phyloP scores from a whole-genome alignment of 2,888 invertebrate genomes.

The Rhopalosiphum nymphaeae region DNA sequence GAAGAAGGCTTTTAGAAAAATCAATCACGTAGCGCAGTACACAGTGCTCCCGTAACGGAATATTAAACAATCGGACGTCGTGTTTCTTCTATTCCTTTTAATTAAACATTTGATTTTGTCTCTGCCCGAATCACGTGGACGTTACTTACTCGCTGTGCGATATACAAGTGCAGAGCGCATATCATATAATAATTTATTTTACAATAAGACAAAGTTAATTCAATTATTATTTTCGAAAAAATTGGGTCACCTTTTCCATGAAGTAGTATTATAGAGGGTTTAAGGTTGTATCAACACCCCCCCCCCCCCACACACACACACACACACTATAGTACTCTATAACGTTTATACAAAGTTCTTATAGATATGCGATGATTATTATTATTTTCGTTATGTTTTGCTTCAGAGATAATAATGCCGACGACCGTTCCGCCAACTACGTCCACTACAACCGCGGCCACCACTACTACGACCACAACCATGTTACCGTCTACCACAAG shows the following conservation, averaged over 20 bases:
- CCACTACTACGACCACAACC: slow-evolving; percentile 55
- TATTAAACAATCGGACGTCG: slow-evolving; percentile 28
- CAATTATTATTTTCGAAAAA: neutral
- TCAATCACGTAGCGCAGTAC: slow-evolving; percentile 40
- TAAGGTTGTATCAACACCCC: no score
- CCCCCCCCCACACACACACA: no score
- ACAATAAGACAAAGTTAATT: neutral
- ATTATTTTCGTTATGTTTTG: neutral
- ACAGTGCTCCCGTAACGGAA: neutral
- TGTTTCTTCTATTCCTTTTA: slow-evolving; percentile 32
- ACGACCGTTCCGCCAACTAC: slow-evolving; percentile 26
- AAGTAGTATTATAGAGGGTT: no score
- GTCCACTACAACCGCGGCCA: slow-evolving; percentile 26
- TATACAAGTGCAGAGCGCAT: neutral
- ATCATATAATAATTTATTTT: neutral
- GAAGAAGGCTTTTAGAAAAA: slow-evolving; percentile 31
- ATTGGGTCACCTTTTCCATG: neutral
- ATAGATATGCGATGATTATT: neutral
- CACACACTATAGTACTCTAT: no score
- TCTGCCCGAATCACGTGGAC: neutral
- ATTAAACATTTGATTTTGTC: slow-evolving; percentile 50
- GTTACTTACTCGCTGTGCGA: neutral
- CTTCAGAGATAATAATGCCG: slow-evolving; percentile 37
- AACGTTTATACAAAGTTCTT: neutral
- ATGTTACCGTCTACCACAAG: slow-evolving; percentile 42